phyloP scores from a whole-genome alignment of 2,888 invertebrate genomes.

The Ischnura elegans region DNA sequence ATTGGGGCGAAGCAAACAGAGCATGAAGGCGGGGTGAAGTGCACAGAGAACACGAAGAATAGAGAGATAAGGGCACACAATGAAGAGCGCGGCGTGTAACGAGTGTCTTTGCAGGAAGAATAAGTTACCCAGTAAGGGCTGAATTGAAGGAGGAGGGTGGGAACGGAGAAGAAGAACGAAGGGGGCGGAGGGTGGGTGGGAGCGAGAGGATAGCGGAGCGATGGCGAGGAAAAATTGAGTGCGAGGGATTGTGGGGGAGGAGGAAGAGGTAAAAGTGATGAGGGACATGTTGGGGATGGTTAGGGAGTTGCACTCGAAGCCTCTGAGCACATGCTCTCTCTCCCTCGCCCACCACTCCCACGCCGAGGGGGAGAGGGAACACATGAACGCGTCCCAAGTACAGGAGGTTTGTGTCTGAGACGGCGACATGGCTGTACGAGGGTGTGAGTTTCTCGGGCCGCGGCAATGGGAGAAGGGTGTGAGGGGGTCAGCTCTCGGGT shows the following conservation, averaged over 20 bases:
- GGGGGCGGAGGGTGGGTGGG: not conserved
- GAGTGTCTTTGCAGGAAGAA: constrained; percentile 3
- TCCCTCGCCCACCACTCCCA: too few relatives aligned
- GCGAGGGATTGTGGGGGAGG: not conserved
- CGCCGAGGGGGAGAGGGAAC: not conserved
- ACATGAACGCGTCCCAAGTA: constrained; percentile 33
- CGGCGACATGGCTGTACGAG: not conserved
- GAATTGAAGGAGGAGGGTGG: not conserved
- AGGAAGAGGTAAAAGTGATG: constrained; percentile 50
- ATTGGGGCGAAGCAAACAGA: not conserved
- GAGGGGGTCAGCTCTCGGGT: constrained; percentile 29
- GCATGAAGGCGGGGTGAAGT: not conserved
- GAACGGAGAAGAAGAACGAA: not conserved
- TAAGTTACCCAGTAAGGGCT: not conserved
- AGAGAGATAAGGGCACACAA: not conserved
- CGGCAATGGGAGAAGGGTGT: not conserved
- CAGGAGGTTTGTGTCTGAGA: not conserved
- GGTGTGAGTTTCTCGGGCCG: not conserved
- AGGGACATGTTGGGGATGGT: constrained; percentile 61
- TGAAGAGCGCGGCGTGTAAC: not conserved
- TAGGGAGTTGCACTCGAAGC: constrained; percentile 61
- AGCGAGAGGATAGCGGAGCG: not conserved
- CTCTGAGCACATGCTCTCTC: constrained; percentile 27
- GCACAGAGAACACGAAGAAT: not conserved
- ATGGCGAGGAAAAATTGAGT: not conserved